Evolutionary conservation across 2,888 invertebrate genomes (phyloP).

Genomic region (Papilio protenor): DNA sequence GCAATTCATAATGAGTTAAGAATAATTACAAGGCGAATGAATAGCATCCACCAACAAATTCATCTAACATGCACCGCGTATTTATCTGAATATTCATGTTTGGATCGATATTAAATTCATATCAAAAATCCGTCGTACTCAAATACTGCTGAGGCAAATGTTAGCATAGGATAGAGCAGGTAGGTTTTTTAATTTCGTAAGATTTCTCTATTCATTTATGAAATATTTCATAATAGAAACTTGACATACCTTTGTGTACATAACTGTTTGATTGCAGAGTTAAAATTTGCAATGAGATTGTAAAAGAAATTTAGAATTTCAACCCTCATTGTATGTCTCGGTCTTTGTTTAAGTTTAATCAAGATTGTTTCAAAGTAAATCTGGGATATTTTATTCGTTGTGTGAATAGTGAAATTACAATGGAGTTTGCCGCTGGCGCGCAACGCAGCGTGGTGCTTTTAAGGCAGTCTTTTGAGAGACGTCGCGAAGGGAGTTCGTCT

Average conservation of each 20-base stretch:
- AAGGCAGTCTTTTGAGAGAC: constrained; percentile 66
- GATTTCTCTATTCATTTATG: neutral
- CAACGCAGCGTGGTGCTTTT: constrained; percentile 53
- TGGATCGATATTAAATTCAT: neutral
- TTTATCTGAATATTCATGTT: neutral
- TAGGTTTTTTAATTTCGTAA: neutral
- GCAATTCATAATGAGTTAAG: neutral
- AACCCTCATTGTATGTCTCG: neutral
- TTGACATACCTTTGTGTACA: neutral
- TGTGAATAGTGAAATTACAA: constrained; percentile 11
- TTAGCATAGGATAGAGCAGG: neutral
- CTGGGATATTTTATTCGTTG: constrained; percentile 29
- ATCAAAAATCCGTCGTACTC: neutral
- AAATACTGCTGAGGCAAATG: constrained; percentile 5
- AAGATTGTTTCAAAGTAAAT: constrained; percentile 44
- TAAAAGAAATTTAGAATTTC: neutral
- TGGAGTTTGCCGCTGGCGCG: constrained; percentile 27
- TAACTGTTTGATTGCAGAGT: neutral
- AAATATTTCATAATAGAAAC: neutral
- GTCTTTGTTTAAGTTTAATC: constrained; percentile 32
- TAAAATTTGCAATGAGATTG: neutral
- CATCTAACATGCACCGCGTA: neutral
- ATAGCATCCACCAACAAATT: neutral
- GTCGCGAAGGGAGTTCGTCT: constrained; percentile 63
- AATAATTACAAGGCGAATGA: neutral